Percentiles rank a stretch among this genome's conserved stretches.
Evolutionary conservation across 2,797 vertebrate species (phyloP).

Genomic region (Gadopsis marmoratus): DNA sequence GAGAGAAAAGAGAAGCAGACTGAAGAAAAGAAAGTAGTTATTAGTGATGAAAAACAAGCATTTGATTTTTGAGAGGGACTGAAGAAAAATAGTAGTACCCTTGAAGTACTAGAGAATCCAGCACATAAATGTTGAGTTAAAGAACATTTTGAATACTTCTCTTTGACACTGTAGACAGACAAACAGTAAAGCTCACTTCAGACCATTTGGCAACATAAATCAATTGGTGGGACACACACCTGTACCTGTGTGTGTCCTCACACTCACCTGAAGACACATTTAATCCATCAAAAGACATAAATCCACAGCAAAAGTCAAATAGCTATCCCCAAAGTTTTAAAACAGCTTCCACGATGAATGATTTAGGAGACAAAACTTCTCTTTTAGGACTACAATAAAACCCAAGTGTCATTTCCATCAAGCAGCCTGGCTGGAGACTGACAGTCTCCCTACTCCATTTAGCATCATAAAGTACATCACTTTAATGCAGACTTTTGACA

Average conservation of each 20-base stretch:
- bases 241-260: conserved; percentile 30
- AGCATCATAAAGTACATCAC: conserved; percentile 64
- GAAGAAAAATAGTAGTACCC: background rate
- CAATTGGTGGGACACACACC: conserved; percentile 15
- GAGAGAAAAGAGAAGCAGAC: conserved; percentile 5
- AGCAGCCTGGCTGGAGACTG: conserved; percentile 54
- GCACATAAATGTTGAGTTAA: conserved; percentile 10
- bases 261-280: conserved; percentile 36
- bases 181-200: conserved; percentile 17
- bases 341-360: conserved; percentile 54
- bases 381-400: conserved; percentile 71
- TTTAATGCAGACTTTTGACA: conserved; percentile 60
- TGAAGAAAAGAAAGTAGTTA: conserved; percentile 13
- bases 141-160: conserved; percentile 7
- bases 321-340: conserved; percentile 60
- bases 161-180: conserved; percentile 21
- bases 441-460: conserved; percentile 64
- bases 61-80: conserved; percentile 8
- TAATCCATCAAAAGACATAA: conserved; percentile 52
- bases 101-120: conserved; percentile 12
- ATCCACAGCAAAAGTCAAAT: conserved; percentile 47
- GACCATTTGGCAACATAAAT: conserved; percentile 39
- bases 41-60: conserved; percentile 19
- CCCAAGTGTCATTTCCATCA: conserved; percentile 67
- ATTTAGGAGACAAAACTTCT: conserved; percentile 71